Base-by-base conservation (phyloP, 2,797 vertebrate genomes). In the Anas flavirostris region DNA sequence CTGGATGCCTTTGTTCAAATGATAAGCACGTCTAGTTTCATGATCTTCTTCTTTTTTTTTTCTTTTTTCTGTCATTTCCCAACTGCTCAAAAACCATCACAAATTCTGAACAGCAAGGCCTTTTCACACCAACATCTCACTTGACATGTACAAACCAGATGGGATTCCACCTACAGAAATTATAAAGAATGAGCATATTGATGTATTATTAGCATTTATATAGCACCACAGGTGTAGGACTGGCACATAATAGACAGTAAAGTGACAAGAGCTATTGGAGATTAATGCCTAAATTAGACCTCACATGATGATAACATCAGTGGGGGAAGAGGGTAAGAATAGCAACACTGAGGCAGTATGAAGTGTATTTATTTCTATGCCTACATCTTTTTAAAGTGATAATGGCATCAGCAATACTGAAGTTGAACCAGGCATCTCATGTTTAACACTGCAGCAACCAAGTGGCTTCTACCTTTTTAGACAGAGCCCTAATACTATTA, bases 81-180 rank as follows among this genome's bases (percentile, higher is more conserved):
- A 91, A 50, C 82, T 91, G 89, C 72, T 95, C 52, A 53, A 46
- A 93, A 93, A 26, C 55, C 37, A 44, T 70, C 59, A 79, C 43
- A 88, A 91, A 92, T 80, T 82, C 87, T 76, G 78, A 94, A 68
- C 74, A 94, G 67, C 79, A 76, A 81, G 70, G 86, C 70, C 77
- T 93, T 88, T 90, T 95, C 79, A 84, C 84, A 76, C 74, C 37
- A 78, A 52, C 60, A 81, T 72, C n/a, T 94, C 82, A 58, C 84
- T 35, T 91, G 82, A 90, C 41, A 80, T 92, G 79, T 75, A 88
- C 75, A 67, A 91, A 90, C 81, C 96, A 95, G 95, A 95, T 95
- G 96, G 95, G 90, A 93, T 80, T 89, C 95, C 90, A 95, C 95
- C 93, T 90, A 90, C 94, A 94, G 73, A 82, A 64, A 37, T 52